Conservation (phyloP, 2,113 vertebrate genomes). For the Pleuronectes platessa region DNA sequence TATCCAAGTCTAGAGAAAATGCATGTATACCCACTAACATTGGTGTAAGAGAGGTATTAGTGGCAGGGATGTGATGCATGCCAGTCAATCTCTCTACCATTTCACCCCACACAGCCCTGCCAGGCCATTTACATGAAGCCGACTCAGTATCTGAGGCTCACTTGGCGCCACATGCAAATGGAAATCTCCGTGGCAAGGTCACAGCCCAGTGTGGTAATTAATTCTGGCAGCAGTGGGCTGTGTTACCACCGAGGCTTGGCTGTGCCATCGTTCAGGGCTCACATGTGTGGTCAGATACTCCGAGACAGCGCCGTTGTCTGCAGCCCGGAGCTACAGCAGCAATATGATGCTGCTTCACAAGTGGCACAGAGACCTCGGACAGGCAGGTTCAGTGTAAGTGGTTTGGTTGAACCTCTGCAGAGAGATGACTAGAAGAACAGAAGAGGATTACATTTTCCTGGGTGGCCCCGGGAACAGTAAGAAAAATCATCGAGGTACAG, state of each 20-base stretch:
- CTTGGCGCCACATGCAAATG: slow-evolving; percentile 58
- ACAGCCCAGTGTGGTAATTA: slow-evolving; percentile 63
- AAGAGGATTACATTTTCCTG: slow-evolving; percentile 10
- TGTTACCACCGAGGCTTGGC: slow-evolving; percentile 34
- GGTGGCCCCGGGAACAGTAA: not conserved
- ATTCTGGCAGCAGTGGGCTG: slow-evolving; percentile 55
- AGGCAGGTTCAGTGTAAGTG: no score
- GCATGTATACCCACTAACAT: no score
- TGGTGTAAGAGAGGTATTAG: not conserved
- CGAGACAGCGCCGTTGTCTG: slow-evolving; percentile 11
- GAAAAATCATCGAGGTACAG: slow-evolving; percentile 28
- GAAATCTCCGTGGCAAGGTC: slow-evolving; percentile 46
- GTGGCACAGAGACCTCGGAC: no score
- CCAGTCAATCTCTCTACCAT: not conserved
- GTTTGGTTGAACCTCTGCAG: slow-evolving; percentile 9
- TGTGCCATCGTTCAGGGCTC: slow-evolving; percentile 46
- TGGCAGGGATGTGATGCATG: not conserved
- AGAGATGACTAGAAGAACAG: slow-evolving; percentile 9
- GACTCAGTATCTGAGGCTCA: slow-evolving; percentile 53
- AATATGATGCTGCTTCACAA: no score
- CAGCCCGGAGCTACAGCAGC: slow-evolving; percentile 23
- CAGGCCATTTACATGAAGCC: slow-evolving; percentile 50
- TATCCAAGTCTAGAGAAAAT: no score
- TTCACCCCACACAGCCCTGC: slow-evolving; percentile 19
- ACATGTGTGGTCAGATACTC: slow-evolving; percentile 48